phyloP scores from a whole-genome alignment of 2,797 vertebrate species.

The Pterois miles region DNA sequence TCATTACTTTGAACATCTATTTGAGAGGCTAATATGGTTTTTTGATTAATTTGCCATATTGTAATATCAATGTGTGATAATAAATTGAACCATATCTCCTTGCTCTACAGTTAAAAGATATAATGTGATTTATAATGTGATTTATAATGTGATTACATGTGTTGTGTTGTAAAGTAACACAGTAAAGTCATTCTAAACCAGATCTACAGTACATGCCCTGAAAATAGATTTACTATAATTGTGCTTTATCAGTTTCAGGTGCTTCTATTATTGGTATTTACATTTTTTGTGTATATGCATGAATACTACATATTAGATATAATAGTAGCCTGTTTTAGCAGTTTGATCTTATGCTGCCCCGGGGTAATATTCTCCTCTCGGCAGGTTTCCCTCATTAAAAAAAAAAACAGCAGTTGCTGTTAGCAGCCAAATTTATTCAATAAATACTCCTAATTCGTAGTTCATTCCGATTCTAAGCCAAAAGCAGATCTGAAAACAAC shows the following conservation, averaged over 20 bases:
- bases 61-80: not conserved
- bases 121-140: not conserved
- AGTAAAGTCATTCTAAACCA: not conserved
- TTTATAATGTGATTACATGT: not conserved
- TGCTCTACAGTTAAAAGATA: not conserved
- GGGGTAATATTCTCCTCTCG: not conserved
- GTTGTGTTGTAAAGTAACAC: not conserved
- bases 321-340: not conserved
- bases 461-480: not conserved
- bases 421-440: not conserved
- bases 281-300: not conserved
- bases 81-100: not conserved
- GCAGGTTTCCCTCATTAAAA: conserved; percentile 7
- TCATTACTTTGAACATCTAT: not conserved
- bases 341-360: conserved; percentile 21
- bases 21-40: not conserved
- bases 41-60: not conserved
- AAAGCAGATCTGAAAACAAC: conserved; percentile 11
- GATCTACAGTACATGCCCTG: not conserved
- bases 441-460: conserved; percentile 19
- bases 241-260: not conserved
- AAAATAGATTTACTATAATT: not conserved
- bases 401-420: conserved; percentile 22
- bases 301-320: not conserved
- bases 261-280: not conserved